Percentiles rank a stretch among this genome's conserved stretches.
These are phyloP conservation scores for Macrotis lagotis DNA, from an alignment of 2,113 vertebrate species.

Conservation along the genomic window DNA sequence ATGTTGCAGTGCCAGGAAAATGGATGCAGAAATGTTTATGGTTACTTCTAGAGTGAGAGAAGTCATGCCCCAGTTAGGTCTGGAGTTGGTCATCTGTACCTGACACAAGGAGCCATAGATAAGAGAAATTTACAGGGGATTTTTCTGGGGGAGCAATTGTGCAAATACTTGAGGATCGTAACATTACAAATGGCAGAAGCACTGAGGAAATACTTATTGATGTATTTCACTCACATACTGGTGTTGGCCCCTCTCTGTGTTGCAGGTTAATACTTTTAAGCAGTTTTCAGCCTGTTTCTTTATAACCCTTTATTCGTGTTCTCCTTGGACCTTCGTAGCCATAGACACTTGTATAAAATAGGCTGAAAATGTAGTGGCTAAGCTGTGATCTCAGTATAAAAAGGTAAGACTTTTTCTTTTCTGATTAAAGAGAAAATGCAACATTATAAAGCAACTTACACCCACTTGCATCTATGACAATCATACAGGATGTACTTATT, in stretches of 20 bases:
- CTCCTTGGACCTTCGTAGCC: slow-evolving; percentile 86
- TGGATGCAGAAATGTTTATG: slow-evolving; percentile 11
- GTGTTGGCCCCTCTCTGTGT: slow-evolving; percentile 87
- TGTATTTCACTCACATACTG: slow-evolving; percentile 82
- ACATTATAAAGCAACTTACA: slow-evolving; percentile 64
- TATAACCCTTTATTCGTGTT: slow-evolving; percentile 85
- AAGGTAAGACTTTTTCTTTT: slow-evolving; percentile 89
- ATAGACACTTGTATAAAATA: slow-evolving; percentile 88
- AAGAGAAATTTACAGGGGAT: neutral
- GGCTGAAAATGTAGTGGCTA: slow-evolving; percentile 87
- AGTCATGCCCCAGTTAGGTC: neutral
- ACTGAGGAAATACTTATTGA: slow-evolving; percentile 76
- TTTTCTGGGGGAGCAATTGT: slow-evolving; percentile 64
- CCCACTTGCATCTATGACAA: slow-evolving; percentile 76
- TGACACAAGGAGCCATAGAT: slow-evolving; percentile 8
- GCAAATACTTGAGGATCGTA: slow-evolving; percentile 78
- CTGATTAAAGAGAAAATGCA: slow-evolving; percentile 82
- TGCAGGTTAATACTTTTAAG: slow-evolving; percentile 85
- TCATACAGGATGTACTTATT: slow-evolving; percentile 75
- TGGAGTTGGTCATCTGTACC: neutral
- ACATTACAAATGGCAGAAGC: slow-evolving; percentile 81
- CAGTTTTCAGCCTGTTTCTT: slow-evolving; percentile 87
- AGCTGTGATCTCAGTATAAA: slow-evolving; percentile 86
- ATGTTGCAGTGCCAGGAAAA: neutral
- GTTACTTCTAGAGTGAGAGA: neutral